Evolutionary conservation across 2,797 vertebrate species (phyloP).

Genomic region (Melanotaenia nigrans): DNA sequence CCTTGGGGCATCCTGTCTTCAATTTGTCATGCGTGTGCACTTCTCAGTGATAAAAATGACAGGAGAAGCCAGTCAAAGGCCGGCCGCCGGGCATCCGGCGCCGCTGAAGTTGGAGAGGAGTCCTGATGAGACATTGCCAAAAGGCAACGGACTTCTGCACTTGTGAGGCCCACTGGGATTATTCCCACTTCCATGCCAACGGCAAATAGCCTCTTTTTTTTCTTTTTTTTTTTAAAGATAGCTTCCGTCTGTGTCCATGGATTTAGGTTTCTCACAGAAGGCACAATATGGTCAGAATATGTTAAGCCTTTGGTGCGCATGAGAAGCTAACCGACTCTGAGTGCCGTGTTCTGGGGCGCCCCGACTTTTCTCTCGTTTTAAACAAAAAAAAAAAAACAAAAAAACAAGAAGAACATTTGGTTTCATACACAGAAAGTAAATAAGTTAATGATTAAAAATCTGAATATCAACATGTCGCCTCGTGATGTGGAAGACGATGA

Average conservation of each 20-base stretch:
- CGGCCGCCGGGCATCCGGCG: conserved; percentile 85
- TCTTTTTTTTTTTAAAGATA: conserved; percentile 67
- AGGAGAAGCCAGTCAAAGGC: conserved; percentile 87
- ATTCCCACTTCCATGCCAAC: conserved; percentile 77
- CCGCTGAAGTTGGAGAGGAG: conserved; percentile 79
- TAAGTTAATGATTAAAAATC: conserved; percentile 41
- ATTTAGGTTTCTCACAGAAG: conserved; percentile 71
- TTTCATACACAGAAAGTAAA: conserved; percentile 26
- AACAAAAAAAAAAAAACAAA: neutral
- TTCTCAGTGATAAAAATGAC: conserved; percentile 91
- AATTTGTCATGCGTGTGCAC: conserved; percentile 95
- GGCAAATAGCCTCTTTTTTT: conserved; percentile 75
- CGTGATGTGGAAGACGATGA: neutral
- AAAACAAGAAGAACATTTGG: conserved; percentile 1
- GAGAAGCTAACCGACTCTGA: conserved; percentile 64
- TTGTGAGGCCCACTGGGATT: conserved; percentile 84
- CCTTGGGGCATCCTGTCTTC: conserved; percentile 91
- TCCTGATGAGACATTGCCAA: conserved; percentile 87
- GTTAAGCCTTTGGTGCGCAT: conserved; percentile 71
- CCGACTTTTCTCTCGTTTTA: neutral
- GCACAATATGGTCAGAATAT: conserved; percentile 81
- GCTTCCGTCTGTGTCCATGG: conserved; percentile 75
- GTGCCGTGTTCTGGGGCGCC: conserved; percentile 35
- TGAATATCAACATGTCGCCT: conserved; percentile 17
- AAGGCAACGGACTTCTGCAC: conserved; percentile 84